A percentile compares a stretch with the other conserved stretches of the same genome.
phyloP scores from a whole-genome alignment of 30 jellyfish, hydroid and myxozoan species.

The Chrysaora quinquecirrha region DNA sequence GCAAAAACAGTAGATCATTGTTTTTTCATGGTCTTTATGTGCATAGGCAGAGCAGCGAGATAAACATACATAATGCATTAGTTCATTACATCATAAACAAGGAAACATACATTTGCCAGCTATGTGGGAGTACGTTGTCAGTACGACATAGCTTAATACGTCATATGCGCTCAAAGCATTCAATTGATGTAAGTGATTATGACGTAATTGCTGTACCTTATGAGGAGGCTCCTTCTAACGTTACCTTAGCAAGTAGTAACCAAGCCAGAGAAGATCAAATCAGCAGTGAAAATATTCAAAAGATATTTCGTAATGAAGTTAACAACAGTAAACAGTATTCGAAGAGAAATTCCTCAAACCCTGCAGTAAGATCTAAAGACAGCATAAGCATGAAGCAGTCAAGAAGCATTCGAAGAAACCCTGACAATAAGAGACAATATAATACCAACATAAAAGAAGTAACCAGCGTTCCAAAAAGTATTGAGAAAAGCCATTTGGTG shows the following conservation, averaged over 20 bases:
- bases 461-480: neutral
- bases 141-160: neutral
- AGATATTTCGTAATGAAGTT: neutral
- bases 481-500: no score
- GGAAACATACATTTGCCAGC: neutral
- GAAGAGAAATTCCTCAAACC: no score
- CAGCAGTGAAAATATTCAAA: neutral
- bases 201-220: neutral
- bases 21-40: neutral
- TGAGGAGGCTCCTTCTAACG: neutral
- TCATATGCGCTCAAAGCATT: neutral
- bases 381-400: no score
- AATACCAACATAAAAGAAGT: no score
- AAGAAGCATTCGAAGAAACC: no score
- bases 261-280: neutral
- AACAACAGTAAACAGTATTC: no score
- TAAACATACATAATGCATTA: neutral
- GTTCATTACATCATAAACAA: neutral
- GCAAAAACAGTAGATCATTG: neutral
- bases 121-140: neutral
- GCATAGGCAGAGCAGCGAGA: neutral
- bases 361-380: no score
- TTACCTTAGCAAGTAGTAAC: neutral
- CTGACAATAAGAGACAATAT: no score
- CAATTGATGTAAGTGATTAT: neutral